These are phyloP conservation scores for Mystacornis crossleyi DNA, from an alignment of 2,113 vertebrate species.

Conservation along the genomic window DNA sequence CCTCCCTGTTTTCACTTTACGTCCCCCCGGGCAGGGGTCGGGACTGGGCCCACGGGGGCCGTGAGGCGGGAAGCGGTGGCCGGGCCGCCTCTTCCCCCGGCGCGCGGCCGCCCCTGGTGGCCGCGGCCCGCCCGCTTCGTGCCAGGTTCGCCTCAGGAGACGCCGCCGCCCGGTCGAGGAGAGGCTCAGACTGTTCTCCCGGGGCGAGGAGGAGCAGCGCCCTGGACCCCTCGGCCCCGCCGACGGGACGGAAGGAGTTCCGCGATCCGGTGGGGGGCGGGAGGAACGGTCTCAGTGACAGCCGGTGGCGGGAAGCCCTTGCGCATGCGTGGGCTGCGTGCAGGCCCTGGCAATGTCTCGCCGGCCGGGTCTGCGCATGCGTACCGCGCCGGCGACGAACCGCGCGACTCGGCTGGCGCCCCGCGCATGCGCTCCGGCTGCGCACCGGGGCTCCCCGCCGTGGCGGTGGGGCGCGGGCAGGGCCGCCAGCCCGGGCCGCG, in stretches of 20 bases:
- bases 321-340: not conserved
- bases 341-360: not conserved
- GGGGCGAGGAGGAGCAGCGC: fast-evolving
- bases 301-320: not conserved
- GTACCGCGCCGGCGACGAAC: fast-evolving
- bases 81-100: not conserved
- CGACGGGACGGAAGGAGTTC: fast-evolving
- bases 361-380: not conserved
- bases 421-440: not conserved
- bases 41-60: not conserved
- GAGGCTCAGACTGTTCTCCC: not conserved
- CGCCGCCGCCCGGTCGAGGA: not conserved
- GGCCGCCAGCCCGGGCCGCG: no score
- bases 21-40: not conserved
- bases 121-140: not conserved
- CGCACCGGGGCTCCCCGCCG: not conserved
- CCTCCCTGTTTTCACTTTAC: not conserved
- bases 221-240: fast-evolving
- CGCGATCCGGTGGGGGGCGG: fast-evolving
- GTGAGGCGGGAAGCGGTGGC: not conserved
- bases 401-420: fast-evolving
- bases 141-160: fast-evolving
- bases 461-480: not conserved
- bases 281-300: fast-evolving
- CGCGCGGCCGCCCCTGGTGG: not conserved